Conservation (phyloP, 2,888 invertebrate species). For the Calliopum simillimum region DNA sequence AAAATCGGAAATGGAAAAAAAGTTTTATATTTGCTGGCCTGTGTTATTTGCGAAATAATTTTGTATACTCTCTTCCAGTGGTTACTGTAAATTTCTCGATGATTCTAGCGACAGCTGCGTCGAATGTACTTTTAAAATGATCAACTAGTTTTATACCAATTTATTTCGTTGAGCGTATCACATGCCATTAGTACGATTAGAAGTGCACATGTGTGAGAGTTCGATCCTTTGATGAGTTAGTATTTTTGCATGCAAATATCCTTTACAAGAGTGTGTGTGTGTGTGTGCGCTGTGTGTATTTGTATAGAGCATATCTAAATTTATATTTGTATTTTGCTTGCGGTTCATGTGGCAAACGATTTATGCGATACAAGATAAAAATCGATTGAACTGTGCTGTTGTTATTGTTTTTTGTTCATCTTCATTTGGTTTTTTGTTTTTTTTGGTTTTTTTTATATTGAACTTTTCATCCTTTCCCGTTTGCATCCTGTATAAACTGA, state of each 20-base stretch:
- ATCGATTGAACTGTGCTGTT: constrained; percentile 59
- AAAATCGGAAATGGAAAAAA: too few relatives aligned
- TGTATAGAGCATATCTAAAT: constrained; percentile 28
- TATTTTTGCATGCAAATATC: neutral
- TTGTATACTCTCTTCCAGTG: too few relatives aligned
- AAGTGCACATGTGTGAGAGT: too few relatives aligned
- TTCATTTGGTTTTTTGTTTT: neutral
- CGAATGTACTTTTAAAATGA: too few relatives aligned
- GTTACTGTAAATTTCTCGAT: too few relatives aligned
- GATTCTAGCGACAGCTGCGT: too few relatives aligned
- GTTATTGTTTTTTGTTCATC: neutral
- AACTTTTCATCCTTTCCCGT: neutral
- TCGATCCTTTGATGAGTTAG: too few relatives aligned
- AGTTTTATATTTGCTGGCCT: too few relatives aligned
- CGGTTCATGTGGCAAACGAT: constrained; percentile 60
- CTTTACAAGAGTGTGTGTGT: neutral
- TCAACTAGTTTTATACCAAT: too few relatives aligned
- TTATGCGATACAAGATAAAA: constrained; percentile 61
- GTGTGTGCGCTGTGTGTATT: constrained; percentile 2
- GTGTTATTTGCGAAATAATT: too few relatives aligned
- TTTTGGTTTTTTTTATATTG: neutral
- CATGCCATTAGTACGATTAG: too few relatives aligned
- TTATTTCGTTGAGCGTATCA: too few relatives aligned
- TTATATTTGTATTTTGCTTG: constrained; percentile 49
- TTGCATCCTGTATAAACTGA: neutral